Evolutionary conservation across 2,113 vertebrate species (phyloP).

Genomic region (Hippocampus abdominalis): DNA sequence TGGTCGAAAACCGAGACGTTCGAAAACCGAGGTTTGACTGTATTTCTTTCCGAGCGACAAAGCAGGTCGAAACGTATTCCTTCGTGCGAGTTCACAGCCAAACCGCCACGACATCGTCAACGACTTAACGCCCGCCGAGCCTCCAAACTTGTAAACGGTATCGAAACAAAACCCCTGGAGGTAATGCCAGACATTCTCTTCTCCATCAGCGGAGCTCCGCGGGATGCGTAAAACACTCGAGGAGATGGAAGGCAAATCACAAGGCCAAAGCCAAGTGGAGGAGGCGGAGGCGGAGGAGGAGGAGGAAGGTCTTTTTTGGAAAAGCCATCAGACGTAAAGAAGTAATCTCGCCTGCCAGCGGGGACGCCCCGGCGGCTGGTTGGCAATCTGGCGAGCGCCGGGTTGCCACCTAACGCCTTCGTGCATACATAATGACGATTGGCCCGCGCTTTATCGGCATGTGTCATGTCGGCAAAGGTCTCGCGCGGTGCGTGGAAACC

Average conservation of each 20-base stretch:
- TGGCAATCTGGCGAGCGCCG: conserved; percentile 33
- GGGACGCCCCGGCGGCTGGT: conserved; percentile 31
- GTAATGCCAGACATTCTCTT: conserved; percentile 15
- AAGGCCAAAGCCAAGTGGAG: conserved; percentile 23
- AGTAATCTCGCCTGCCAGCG: conserved; percentile 41
- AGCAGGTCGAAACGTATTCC: not conserved
- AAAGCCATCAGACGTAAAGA: conserved; percentile 33
- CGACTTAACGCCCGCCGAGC: not conserved
- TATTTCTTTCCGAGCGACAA: too few species aligned
- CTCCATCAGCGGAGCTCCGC: conserved; percentile 26
- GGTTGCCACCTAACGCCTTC: conserved; percentile 43
- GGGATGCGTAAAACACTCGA: conserved; percentile 13
- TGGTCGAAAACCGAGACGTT: too few species aligned
- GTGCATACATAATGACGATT: conserved; percentile 49
- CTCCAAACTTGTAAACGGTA: not conserved
- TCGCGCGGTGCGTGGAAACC: conserved; percentile 36
- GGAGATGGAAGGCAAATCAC: conserved; percentile 31
- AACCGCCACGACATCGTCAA: not conserved
- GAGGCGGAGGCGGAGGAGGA: conserved; percentile 9
- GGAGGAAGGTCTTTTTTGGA: conserved; percentile 8
- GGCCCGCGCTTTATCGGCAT: conserved; percentile 35
- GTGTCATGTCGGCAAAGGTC: conserved; percentile 33
- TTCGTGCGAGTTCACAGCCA: not conserved
- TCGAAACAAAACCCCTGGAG: conserved; percentile 1
- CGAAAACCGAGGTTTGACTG: too few species aligned